Conservation (phyloP, 2,113 vertebrate genomes). For the Ptychochromis oligacanthus region DNA sequence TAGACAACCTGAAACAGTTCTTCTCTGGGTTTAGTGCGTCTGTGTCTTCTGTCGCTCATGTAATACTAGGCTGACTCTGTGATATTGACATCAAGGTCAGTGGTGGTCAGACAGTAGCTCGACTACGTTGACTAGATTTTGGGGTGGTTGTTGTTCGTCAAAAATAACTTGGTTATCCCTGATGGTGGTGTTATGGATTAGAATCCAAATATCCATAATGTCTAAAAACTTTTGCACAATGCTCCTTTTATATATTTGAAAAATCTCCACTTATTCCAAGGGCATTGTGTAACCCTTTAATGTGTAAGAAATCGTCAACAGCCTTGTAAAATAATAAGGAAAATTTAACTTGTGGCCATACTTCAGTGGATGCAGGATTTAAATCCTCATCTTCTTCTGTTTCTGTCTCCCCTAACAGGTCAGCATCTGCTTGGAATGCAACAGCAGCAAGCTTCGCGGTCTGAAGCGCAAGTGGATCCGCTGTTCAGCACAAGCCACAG, state of each 20-base stretch:
- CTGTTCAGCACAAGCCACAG: slow-evolving; percentile 97
- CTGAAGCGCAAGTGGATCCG: slow-evolving; percentile 99
- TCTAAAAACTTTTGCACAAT: neutral
- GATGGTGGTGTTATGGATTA: neutral
- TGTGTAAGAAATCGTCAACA: neutral
- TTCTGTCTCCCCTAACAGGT: slow-evolving; percentile 80
- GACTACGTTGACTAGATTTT: neutral
- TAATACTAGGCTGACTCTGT: neutral
- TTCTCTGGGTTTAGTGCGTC: fast-evolving
- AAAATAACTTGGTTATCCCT: neutral
- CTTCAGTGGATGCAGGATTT: neutral
- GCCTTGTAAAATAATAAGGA: neutral
- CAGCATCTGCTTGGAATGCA: slow-evolving; percentile 98
- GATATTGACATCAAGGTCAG: too few species aligned
- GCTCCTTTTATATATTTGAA: neutral
- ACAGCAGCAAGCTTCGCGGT: slow-evolving; percentile 97
- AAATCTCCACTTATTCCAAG: neutral
- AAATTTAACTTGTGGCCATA: neutral
- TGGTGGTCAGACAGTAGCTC: too few species aligned
- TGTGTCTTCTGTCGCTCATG: neutral
- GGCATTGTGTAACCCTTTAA: neutral
- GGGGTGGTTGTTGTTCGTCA: too few species aligned
- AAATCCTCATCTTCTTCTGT: neutral
- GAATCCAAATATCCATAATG: neutral
- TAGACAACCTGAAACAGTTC: neutral